phyloP scores from a whole-genome alignment of 2,888 invertebrate species.

The Nymphalis polychloros region DNA sequence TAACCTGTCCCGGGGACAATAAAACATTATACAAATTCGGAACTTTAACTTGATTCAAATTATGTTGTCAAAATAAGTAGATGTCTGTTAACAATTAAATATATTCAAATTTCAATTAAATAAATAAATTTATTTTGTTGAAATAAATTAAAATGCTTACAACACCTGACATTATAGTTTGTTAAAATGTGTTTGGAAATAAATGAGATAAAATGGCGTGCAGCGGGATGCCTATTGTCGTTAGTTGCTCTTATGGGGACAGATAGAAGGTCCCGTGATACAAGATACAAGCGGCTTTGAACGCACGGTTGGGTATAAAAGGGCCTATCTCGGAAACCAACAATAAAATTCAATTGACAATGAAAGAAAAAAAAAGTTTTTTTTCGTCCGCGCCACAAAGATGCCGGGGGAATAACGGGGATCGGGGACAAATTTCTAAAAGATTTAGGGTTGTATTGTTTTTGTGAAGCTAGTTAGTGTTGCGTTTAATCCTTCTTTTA shows the following conservation, averaged over 20 bases:
- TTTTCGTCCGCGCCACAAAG: conserved; percentile 61
- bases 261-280: conserved; percentile 53
- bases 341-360: conserved; percentile 82
- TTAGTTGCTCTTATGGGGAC: conserved; percentile 64
- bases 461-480: conserved; percentile 58
- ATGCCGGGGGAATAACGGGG: conserved; percentile 73
- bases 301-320: conserved; percentile 79
- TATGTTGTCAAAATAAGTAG: neutral
- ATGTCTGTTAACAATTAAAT: neutral
- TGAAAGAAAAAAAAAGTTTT: conserved; percentile 60
- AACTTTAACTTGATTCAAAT: neutral
- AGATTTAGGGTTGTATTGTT: conserved; percentile 69
- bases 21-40: conserved; percentile 38
- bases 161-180: conserved; percentile 66
- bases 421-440: conserved; percentile 70
- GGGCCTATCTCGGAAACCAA: conserved; percentile 77
- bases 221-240: conserved; percentile 74
- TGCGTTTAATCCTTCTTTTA: conserved; percentile 54
- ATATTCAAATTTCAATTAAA: neutral
- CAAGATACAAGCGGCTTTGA: conserved; percentile 72
- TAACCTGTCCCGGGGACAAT: conserved; percentile 47
- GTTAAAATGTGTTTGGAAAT: conserved; percentile 59
- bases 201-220: conserved; percentile 69
- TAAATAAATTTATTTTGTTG: neutral
- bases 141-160: neutral